A percentile compares a stretch with the other conserved stretches of the same genome.
Evolutionary conservation across 92 coral and sea anemone species (phyloP).

Genomic region (Chrysogorgia sp.): DNA sequence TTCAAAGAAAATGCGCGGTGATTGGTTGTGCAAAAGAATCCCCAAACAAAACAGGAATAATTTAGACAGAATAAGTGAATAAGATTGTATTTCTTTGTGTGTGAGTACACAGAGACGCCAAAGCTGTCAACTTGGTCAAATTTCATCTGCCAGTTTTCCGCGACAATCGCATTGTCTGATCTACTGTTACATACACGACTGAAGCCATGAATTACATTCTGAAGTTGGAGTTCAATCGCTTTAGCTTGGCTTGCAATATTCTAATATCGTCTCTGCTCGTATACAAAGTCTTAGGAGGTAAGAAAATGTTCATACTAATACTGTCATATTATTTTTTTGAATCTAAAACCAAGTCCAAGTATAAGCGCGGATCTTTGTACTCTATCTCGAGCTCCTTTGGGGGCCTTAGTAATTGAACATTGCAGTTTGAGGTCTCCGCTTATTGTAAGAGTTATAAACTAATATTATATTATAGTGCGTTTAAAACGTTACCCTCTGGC

Average conservation of each 20-base stretch:
- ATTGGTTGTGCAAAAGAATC: constrained; percentile 18
- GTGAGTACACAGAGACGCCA: neutral
- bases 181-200: too few relatives aligned
- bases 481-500: too few relatives aligned
- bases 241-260: neutral
- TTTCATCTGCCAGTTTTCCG: neutral
- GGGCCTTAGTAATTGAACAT: too few relatives aligned
- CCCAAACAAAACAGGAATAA: constrained; percentile 15
- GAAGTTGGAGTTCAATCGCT: neutral
- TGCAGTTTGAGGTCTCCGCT: too few relatives aligned
- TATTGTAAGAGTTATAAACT: too few relatives aligned
- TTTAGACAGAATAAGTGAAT: constrained; percentile 21
- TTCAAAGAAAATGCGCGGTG: neutral
- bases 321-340: neutral
- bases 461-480: too few relatives aligned
- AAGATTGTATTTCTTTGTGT: constrained; percentile 2
- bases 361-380: too few relatives aligned
- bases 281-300: neutral
- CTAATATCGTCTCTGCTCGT: neutral
- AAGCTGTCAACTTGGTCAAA: neutral
- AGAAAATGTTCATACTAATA: neutral
- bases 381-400: too few relatives aligned
- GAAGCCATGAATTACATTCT: neutral
- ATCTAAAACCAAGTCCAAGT: neutral
- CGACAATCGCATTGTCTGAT: neutral